These are phyloP conservation scores for Oryzias celebensis DNA, from an alignment of 2,113 vertebrate genomes.

Conservation along the genomic window DNA sequence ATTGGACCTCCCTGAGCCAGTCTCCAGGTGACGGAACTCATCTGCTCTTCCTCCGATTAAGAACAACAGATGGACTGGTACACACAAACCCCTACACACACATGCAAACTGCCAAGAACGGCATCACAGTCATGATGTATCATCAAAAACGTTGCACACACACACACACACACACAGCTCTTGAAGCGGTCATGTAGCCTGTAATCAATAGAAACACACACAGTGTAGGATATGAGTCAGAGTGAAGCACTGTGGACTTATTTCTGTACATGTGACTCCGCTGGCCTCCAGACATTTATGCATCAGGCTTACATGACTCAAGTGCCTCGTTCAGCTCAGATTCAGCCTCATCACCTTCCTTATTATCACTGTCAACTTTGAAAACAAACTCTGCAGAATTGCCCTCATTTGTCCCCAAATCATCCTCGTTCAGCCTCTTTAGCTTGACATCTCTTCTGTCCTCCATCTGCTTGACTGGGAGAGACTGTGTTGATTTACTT, in stretches of 20 bases:
- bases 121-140: slow-evolving; percentile 28
- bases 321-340: slow-evolving; percentile 1
- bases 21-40: slow-evolving; percentile 75
- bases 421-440: slow-evolving; percentile 18
- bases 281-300: background rate
- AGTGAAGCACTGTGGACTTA: slow-evolving; percentile 11
- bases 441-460: slow-evolving; percentile 21
- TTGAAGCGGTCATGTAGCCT: slow-evolving; percentile 1
- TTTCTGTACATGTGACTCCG: slow-evolving; percentile 1
- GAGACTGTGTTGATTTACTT: slow-evolving; percentile 23
- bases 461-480: slow-evolving; percentile 29
- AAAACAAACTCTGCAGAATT: background rate
- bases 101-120: slow-evolving; percentile 1
- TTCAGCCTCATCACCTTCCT: slow-evolving; percentile 14
- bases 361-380: slow-evolving; percentile 14
- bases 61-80: slow-evolving; percentile 73
- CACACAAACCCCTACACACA: slow-evolving; percentile 16
- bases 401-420: slow-evolving; percentile 8
- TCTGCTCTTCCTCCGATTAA: slow-evolving; percentile 73
- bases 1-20: slow-evolving; percentile 72
- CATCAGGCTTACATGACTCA: slow-evolving; percentile 12
- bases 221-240: background rate
- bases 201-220: slow-evolving; percentile 45
- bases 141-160: slow-evolving; percentile 17
- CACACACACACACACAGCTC: slow-evolving; percentile 8